These are phyloP conservation scores for Triplophysa tibetana DNA, from an alignment of 2,113 vertebrate genomes.

Conservation along the genomic window DNA sequence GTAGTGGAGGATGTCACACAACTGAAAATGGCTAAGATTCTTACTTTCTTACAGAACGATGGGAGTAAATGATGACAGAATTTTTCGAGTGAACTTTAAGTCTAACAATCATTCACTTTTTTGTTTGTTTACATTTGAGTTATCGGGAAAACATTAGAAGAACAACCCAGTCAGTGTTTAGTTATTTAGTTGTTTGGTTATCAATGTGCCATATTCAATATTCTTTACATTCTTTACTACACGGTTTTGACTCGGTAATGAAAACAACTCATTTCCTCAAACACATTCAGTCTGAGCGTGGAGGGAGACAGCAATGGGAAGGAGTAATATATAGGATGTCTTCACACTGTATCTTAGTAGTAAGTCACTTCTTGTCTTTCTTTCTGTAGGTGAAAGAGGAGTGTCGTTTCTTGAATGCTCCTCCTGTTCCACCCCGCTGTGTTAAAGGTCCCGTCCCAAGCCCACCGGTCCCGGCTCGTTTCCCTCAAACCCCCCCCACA, in stretches of 20 bases:
- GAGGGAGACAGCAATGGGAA: not conserved
- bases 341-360: not conserved
- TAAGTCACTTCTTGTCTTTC: not conserved
- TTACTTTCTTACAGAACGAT: too few species aligned
- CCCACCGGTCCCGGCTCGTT: slow-evolving; percentile 81
- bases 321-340: not conserved
- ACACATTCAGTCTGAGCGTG: not conserved
- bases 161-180: not conserved
- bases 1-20: too few species aligned
- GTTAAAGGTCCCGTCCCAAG: slow-evolving; percentile 78
- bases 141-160: too few species aligned
- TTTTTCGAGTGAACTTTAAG: too few species aligned
- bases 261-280: not conserved
- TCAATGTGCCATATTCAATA: not conserved
- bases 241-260: not conserved
- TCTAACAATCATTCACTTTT: too few species aligned
- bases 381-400: slow-evolving; percentile 88
- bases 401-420: slow-evolving; percentile 91
- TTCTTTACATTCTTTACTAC: too few species aligned
- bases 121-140: too few species aligned
- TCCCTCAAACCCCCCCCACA: slow-evolving; percentile 76
- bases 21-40: too few species aligned
- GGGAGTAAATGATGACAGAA: too few species aligned
- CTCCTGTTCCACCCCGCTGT: slow-evolving; percentile 89
- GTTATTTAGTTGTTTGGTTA: not conserved